Base-by-base conservation (phyloP, 2,888 invertebrate genomes). In the Epistrophella euchroma region DNA sequence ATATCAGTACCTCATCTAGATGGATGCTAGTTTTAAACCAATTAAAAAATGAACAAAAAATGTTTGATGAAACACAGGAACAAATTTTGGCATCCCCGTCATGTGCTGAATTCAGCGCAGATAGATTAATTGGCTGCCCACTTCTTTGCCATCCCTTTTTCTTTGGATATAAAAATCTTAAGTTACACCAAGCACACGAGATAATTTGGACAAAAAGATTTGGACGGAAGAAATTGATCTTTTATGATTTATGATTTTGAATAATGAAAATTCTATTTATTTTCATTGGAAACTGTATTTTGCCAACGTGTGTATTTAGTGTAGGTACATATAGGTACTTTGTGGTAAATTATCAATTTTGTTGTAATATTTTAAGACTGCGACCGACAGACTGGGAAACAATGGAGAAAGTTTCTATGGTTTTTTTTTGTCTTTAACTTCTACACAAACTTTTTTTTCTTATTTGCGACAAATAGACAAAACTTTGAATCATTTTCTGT, bases 251-350 rank as follows among this genome's bases (percentile, higher is more conserved):
- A 19, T 15, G 7, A 60, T 40, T 60, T 19, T 15, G 22, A 19
- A 45, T n/a, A 15, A 5, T 25, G 5, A 7, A 2, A 25, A 62
- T 37, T 22, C 40, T 9, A 37, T 15, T 19, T 1, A 37, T 15
- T 28, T 55, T 32, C 10, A 28, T 4, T 32, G 17, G 60, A 60
- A 64, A 43, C 25, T 45, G 40, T 43, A 25, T 62, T 45, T 64
- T 64, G 64, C 64, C 64, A 64, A 64, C 64, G 64, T 64, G 64
- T 64, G 64, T 64, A 64, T 13, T 43, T 25, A 25, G 55, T 35
- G 35, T 5, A 55, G 60, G 62, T 64, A 64, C 64, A 43, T 64
- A 43, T 28, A n/a, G n/a, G n/a, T n/a, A 64, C 40, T 64, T 45
- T 28, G 43, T 28, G 43, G 28, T 64, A 64, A 45, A 28, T 45